Evolutionary conservation across 2,888 invertebrate species (phyloP).

Genomic region (Caenorhabditis sp.): DNA sequence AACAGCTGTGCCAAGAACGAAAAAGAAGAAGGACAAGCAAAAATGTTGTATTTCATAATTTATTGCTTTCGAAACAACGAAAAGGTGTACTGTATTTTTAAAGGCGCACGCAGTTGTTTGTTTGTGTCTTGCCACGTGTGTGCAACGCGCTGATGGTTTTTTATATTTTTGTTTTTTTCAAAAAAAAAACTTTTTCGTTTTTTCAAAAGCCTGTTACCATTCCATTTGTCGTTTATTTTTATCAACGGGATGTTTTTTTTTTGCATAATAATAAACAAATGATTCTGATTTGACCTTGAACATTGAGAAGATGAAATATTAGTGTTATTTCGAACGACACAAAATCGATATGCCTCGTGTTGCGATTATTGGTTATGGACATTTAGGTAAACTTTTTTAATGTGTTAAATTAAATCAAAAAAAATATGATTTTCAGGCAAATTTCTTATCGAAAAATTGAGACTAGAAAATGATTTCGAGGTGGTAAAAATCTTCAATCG

Average conservation of each 20-base stretch:
- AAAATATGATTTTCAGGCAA: constrained; percentile 54
- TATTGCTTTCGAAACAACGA: no score
- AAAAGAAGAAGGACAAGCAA: constrained; percentile 28
- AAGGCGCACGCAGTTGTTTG: not conserved
- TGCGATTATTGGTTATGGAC: constrained; percentile 67
- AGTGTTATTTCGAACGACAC: no score
- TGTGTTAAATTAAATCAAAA: not conserved
- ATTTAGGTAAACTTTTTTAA: constrained; percentile 53
- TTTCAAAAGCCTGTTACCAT: no score
- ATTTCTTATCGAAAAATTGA: constrained; percentile 62
- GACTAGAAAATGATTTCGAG: constrained; percentile 43
- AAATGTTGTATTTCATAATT: constrained; percentile 30
- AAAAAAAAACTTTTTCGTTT: no score
- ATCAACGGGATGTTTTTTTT: constrained; percentile 4
- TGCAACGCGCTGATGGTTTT: no score
- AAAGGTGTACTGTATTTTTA: no score
- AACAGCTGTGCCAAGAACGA: not conserved
- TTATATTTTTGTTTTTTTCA: not conserved
- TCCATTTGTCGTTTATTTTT: not conserved
- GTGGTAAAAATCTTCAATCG: constrained; percentile 66
- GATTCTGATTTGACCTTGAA: constrained; percentile 1
- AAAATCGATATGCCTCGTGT: constrained; percentile 35
- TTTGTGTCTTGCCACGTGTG: not conserved
- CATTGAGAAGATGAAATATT: not conserved
- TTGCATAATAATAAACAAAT: not conserved